Conservation (phyloP, 2,888 invertebrate genomes). For the Notodonta ziczac region DNA sequence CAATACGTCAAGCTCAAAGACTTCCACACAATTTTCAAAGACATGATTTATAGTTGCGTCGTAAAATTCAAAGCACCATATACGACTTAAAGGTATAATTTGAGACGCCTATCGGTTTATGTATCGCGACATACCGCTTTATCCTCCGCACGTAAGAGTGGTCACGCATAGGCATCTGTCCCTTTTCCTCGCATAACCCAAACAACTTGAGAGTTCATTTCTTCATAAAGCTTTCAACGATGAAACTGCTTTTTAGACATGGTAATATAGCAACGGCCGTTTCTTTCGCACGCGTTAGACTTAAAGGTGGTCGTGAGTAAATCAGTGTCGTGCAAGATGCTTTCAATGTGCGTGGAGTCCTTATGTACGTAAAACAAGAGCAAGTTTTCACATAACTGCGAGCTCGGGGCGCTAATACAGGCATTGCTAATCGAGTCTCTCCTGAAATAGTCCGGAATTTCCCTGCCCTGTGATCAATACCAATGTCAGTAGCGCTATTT, state of each 20-base stretch:
- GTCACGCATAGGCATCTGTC: slow-evolving; percentile 59
- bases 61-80: slow-evolving; percentile 32
- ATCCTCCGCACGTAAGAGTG: slow-evolving; percentile 59
- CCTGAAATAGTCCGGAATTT: slow-evolving; percentile 74
- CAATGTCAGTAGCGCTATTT: slow-evolving; percentile 46
- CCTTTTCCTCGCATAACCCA: slow-evolving; percentile 49
- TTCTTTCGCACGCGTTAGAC: slow-evolving; percentile 43
- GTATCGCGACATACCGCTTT: slow-evolving; percentile 50
- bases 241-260: slow-evolving; percentile 42
- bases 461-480: slow-evolving; percentile 52
- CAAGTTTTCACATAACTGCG: slow-evolving; percentile 40
- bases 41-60: slow-evolving; percentile 48
- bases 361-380: slow-evolving; percentile 30
- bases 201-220: slow-evolving; percentile 39
- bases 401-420: slow-evolving; percentile 49
- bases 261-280: slow-evolving; percentile 34
- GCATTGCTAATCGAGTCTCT: slow-evolving; percentile 63
- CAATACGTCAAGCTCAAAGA: slow-evolving; percentile 50
- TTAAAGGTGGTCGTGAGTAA: slow-evolving; percentile 40
- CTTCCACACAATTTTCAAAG: slow-evolving; percentile 43
- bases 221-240: slow-evolving; percentile 36
- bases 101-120: slow-evolving; percentile 43
- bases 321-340: slow-evolving; percentile 39
- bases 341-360: slow-evolving; percentile 23
- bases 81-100: slow-evolving; percentile 35